Evolutionary conservation across 2,888 invertebrate species (phyloP).

Genomic region (Hirtodrosophila cameraria): DNA sequence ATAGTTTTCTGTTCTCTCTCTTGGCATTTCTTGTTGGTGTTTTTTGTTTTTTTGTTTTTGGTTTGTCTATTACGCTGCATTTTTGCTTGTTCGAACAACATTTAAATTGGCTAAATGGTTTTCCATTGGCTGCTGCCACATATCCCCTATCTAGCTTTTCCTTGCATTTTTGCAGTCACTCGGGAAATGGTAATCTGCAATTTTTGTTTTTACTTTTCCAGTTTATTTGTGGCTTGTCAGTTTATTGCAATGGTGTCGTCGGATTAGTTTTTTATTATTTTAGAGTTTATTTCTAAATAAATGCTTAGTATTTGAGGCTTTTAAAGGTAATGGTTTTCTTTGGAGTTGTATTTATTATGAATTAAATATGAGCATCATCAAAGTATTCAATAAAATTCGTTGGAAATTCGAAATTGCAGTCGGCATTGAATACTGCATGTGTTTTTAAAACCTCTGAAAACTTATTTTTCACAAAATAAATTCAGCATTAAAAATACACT

Average conservation of each 20-base stretch:
- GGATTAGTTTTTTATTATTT: constrained; percentile 39
- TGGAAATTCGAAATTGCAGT: neutral
- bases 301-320: neutral
- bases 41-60: constrained; percentile 34
- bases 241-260: constrained; percentile 16
- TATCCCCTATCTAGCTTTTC: neutral
- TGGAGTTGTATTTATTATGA: neutral
- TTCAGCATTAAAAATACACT: too few relatives aligned
- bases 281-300: constrained; percentile 34
- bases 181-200: constrained; percentile 10
- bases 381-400: neutral
- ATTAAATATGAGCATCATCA: neutral
- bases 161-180: constrained; percentile 1
- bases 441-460: too few relatives aligned
- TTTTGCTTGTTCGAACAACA: constrained; percentile 65
- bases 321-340: constrained; percentile 1
- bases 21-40: constrained; percentile 50
- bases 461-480: too few relatives aligned
- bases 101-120: constrained; percentile 73
- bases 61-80: constrained; percentile 48
- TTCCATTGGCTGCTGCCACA: constrained; percentile 45
- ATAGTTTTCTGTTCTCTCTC: constrained; percentile 2
- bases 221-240: constrained; percentile 23
- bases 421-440: too few relatives aligned
- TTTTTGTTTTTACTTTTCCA: constrained; percentile 9